Conservation (phyloP, 2,888 invertebrate species). For the Thymelicus acteon region DNA sequence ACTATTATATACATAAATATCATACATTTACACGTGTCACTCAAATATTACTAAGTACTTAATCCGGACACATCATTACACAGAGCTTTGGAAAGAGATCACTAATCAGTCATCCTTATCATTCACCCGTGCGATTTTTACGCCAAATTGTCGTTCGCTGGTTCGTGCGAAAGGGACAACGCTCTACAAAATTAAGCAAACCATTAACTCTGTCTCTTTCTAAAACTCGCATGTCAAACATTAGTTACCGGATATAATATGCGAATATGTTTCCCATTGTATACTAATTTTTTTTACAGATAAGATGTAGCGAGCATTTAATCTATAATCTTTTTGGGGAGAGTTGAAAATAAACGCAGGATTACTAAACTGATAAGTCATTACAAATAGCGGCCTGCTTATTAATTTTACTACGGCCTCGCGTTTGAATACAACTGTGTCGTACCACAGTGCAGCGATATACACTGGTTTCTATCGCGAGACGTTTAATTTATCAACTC, state of each 20-base stretch:
- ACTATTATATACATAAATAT: constrained; percentile 9
- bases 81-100: background rate
- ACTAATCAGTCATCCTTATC: background rate
- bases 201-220: background rate
- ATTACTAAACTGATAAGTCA: too few relatives aligned
- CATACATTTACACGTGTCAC: constrained; percentile 1
- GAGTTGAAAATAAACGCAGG: too few relatives aligned
- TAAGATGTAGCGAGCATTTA: background rate
- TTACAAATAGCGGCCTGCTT: too few relatives aligned
- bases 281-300: background rate
- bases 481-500: too few relatives aligned
- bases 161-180: background rate
- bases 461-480: too few relatives aligned
- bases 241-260: background rate
- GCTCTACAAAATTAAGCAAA: background rate
- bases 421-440: too few relatives aligned
- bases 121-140: background rate
- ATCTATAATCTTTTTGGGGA: background rate
- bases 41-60: constrained; percentile 1
- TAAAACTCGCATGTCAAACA: background rate
- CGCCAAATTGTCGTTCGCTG: background rate
- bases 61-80: background rate
- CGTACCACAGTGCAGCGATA: too few relatives aligned
- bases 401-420: too few relatives aligned
- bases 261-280: background rate